A percentile compares a stretch with the other conserved stretches of the same genome.
Evolutionary conservation across 2,797 vertebrate species (phyloP).

Genomic region (Acipenser transmontanus): DNA sequence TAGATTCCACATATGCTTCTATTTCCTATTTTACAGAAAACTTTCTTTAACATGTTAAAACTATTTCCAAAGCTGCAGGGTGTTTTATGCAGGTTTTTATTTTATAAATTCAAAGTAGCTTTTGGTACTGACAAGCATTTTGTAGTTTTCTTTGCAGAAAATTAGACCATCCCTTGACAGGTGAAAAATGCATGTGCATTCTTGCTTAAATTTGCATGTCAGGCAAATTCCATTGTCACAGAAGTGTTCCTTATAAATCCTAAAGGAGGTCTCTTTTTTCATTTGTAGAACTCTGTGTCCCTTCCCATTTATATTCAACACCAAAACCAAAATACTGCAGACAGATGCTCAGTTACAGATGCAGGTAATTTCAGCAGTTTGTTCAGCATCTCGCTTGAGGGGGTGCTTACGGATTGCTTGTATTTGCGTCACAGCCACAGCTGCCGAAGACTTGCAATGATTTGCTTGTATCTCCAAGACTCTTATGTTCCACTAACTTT

Average conservation of each 20-base stretch:
- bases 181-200: conserved; percentile 45
- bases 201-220: background rate
- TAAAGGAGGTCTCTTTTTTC: conserved; percentile 7
- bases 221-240: background rate
- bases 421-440: too few relatives aligned
- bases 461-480: too few relatives aligned
- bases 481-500: too few relatives aligned
- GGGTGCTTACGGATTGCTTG: too few relatives aligned
- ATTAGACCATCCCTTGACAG: conserved; percentile 77
- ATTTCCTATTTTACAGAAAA: background rate
- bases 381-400: too few relatives aligned
- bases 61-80: too few relatives aligned
- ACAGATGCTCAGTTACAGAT: conserved; percentile 95
- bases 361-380: conserved; percentile 66
- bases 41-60: too few relatives aligned
- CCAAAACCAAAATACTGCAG: conserved; percentile 95
- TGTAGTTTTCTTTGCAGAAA: conserved; percentile 66
- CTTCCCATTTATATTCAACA: conserved; percentile 94
- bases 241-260: conserved; percentile 4
- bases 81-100: too few relatives aligned
- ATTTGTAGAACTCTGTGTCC: conserved; percentile 83
- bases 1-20: too few relatives aligned
- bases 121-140: background rate
- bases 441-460: too few relatives aligned
- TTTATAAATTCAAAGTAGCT: too few relatives aligned